Evolutionary conservation across 2,113 vertebrate species (phyloP).

Genomic region (Zapus hudsonius): DNA sequence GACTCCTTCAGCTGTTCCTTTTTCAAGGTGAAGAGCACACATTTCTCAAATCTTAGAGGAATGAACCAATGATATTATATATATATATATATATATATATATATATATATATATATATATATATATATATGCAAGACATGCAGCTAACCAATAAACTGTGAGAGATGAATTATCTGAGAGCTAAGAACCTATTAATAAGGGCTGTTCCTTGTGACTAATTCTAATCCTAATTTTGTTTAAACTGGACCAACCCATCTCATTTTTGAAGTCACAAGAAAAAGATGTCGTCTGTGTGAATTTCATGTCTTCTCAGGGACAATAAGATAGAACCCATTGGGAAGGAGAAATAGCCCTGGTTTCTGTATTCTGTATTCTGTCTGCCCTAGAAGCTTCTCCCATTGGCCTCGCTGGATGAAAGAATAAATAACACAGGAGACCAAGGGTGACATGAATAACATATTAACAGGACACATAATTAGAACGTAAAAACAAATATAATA

Average conservation of each 20-base stretch:
- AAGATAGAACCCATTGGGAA: conserved; percentile 36
- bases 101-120: not conserved
- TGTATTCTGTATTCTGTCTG: conserved; percentile 31
- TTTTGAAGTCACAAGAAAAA: conserved; percentile 36
- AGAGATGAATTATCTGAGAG: conserved; percentile 24
- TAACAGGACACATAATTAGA: not conserved
- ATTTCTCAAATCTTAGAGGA: conserved; percentile 38
- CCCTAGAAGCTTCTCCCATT: conserved; percentile 33
- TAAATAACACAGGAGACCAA: not conserved
- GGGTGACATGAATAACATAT: not conserved
- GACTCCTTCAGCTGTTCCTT: conserved; percentile 2
- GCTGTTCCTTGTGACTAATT: not conserved
- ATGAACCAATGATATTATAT: not conserved
- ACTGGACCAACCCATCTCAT: not conserved
- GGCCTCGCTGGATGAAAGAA: conserved; percentile 8
- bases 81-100: not conserved
- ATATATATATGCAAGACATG: not conserved
- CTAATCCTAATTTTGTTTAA: not conserved
- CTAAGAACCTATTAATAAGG: not conserved
- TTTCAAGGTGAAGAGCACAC: conserved; percentile 52
- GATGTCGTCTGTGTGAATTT: not conserved
- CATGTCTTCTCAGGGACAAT: not conserved
- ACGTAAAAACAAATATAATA: not conserved
- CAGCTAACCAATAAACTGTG: conserved; percentile 10
- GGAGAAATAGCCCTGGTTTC: conserved; percentile 18